Evolutionary conservation across 2,888 invertebrate species (phyloP).

Genomic region (Caradrina kadenii): DNA sequence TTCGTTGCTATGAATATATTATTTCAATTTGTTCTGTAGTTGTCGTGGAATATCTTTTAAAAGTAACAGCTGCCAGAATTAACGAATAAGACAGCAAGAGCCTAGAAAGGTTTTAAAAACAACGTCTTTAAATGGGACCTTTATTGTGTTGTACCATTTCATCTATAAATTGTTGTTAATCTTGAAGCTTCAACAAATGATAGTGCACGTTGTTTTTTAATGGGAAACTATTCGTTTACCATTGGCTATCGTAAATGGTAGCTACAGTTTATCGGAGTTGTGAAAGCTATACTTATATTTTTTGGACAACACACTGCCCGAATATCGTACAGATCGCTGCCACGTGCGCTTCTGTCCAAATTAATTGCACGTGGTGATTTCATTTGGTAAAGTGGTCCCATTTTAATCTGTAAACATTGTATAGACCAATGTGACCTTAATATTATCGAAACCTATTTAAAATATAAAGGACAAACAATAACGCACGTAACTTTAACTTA

Average conservation of each 20-base stretch:
- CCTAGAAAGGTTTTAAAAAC: not conserved
- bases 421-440: not conserved
- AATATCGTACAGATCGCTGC: not conserved
- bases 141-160: not conserved
- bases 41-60: not conserved
- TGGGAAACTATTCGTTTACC: not conserved
- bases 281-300: not conserved
- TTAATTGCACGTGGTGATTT: not conserved
- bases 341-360: not conserved
- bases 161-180: not conserved
- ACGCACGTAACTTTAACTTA: conserved; percentile 18
- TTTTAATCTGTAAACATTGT: not conserved
- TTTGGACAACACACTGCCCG: too few relatives aligned
- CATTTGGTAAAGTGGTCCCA: not conserved
- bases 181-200: not conserved
- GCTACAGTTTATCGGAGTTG: not conserved
- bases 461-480: conserved; percentile 8
- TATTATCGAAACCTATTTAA: not conserved
- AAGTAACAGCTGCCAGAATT: not conserved
- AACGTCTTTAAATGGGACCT: not conserved
- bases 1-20: conserved; percentile 21
- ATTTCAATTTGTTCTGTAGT: not conserved
- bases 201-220: not conserved
- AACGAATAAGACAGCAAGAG: not conserved
- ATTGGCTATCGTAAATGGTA: not conserved